A percentile compares a stretch with the other conserved stretches of the same genome.
These are phyloP conservation scores for Sorex maritimensis DNA, from an alignment of 2,797 vertebrate genomes.

Conservation along the genomic window DNA sequence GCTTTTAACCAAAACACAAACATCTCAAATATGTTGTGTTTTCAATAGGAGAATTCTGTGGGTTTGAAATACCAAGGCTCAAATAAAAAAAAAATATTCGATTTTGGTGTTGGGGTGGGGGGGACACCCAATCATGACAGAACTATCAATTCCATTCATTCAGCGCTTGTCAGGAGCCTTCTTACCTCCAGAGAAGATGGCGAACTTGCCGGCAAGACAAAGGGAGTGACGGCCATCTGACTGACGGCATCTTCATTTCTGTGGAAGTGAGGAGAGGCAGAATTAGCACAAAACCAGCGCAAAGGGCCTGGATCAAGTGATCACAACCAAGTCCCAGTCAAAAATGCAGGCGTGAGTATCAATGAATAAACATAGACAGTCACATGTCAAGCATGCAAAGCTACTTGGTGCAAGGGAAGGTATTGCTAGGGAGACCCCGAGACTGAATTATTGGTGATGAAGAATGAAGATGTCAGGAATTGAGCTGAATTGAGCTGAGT, in stretches of 20 bases:
- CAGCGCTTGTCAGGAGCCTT: constrained; percentile 36
- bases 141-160: constrained; percentile 68
- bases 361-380: not conserved
- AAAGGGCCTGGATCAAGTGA: not conserved
- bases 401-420: constrained; percentile 14
- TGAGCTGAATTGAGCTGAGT: not conserved
- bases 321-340: not conserved
- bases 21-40: not conserved
- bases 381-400: not conserved
- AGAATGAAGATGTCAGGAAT: constrained; percentile 24
- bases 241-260: constrained; percentile 96
- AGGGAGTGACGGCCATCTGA: constrained; percentile 96
- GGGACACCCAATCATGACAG: constrained; percentile 73
- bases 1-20: not conserved
- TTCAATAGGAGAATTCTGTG: not conserved
- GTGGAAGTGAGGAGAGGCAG: constrained; percentile 44
- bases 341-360: not conserved
- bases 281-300: not conserved
- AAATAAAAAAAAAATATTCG: constrained; percentile 6
- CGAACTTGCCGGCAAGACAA: constrained; percentile 89
- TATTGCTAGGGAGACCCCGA: not conserved
- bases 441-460: constrained; percentile 46
- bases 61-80: constrained; percentile 1
- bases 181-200: constrained; percentile 92
- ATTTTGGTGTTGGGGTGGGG: not conserved